These are phyloP conservation scores for Protula sp. DNA, from an alignment of 2,888 invertebrate genomes.

Conservation along the genomic window DNA sequence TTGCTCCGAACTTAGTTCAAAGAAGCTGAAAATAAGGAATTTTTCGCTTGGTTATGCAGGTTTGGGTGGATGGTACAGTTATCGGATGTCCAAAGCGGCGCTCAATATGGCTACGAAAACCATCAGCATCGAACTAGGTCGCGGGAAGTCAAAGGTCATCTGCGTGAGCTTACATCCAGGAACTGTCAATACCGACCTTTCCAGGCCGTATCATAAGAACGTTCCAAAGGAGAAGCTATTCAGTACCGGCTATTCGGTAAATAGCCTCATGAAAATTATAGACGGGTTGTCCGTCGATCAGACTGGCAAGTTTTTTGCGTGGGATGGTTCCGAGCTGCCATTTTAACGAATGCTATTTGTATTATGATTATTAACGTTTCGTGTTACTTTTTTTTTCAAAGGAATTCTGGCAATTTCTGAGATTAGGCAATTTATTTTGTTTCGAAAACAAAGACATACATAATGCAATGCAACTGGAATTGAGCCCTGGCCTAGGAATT, in stretches of 20 bases:
- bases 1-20: too few species aligned
- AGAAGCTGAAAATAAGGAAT: too few species aligned
- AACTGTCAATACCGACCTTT: slow-evolving; percentile 38
- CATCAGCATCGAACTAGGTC: slow-evolving; percentile 35
- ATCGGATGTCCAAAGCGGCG: slow-evolving; percentile 39
- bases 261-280: slow-evolving; percentile 31
- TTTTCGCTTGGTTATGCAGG: too few species aligned
- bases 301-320: slow-evolving; percentile 35
- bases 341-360: too few species aligned
- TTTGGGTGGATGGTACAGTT: slow-evolving; percentile 44
- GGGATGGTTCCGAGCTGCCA: slow-evolving; percentile 30
- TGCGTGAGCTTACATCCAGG: slow-evolving; percentile 39
- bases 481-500: too few species aligned
- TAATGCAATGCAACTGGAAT: too few species aligned
- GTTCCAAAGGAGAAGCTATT: slow-evolving; percentile 31
- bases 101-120: slow-evolving; percentile 43
- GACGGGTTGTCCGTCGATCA: slow-evolving; percentile 32
- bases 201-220: slow-evolving; percentile 38
- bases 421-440: too few species aligned
- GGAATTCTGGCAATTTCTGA: too few species aligned
- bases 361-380: too few species aligned
- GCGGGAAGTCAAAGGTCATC: slow-evolving; percentile 30
- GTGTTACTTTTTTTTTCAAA: too few species aligned
- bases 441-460: too few species aligned
- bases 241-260: slow-evolving; percentile 31